Percentiles rank a stretch among this genome's conserved stretches.
These are phyloP conservation scores for Notarius lentiginosus DNA, from an alignment of 2,113 vertebrate genomes.

Conservation along the genomic window DNA sequence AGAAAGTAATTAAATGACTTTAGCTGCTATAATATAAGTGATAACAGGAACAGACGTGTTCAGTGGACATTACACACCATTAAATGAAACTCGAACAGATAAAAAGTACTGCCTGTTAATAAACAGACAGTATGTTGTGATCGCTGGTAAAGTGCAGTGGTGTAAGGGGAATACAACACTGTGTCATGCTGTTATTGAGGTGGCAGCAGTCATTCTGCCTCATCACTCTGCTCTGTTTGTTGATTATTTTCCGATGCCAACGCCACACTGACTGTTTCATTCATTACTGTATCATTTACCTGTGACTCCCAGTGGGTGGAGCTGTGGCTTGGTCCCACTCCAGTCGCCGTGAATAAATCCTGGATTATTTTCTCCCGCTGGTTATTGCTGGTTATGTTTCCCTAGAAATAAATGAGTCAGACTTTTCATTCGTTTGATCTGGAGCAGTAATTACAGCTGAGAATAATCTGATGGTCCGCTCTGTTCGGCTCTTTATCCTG, in stretches of 20 bases:
- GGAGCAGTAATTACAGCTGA: conserved; percentile 2
- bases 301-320: not conserved
- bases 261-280: not conserved
- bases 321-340: not conserved
- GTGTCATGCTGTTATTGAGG: too few species aligned
- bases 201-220: too few species aligned
- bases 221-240: not conserved
- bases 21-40: too few species aligned
- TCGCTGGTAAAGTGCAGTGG: too few species aligned
- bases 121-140: too few species aligned
- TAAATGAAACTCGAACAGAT: too few species aligned
- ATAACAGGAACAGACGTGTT: too few species aligned
- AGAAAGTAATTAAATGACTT: too few species aligned
- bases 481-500: conserved; percentile 26
- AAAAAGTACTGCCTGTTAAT: too few species aligned
- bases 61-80: too few species aligned
- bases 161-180: too few species aligned
- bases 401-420: conserved; percentile 3
- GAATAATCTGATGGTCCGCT: conserved; percentile 29
- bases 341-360: not conserved
- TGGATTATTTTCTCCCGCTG: conserved; percentile 10
- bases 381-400: conserved; percentile 6
- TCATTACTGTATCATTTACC: not conserved
- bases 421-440: conserved; percentile 6
- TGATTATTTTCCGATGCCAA: not conserved